Evolutionary conservation across 1,140 invertebrate species (phyloP), one percentile per base, ranked within the genome.

Genomic region (Aplysia californica): DNA sequence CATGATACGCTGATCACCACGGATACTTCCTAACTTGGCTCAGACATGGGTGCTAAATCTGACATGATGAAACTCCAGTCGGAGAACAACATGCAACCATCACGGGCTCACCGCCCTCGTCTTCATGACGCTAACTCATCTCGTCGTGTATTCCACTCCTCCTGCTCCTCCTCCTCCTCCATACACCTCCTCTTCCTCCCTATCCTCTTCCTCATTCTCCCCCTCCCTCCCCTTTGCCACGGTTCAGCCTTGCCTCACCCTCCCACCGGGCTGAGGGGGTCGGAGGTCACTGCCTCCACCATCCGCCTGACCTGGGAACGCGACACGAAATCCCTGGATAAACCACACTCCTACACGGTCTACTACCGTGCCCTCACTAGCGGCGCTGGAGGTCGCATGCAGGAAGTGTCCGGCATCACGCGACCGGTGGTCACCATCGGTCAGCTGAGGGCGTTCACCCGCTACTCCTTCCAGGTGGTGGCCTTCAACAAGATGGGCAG

Each of bases 401-500:
- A 71, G 81, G 96, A 98, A 88, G 96, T 98, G 83, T 95, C 94
- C 36, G 96, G 96, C 36, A 95, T 98, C 79, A 96, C 95, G 78
- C 96, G 95, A 31, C 95, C 95, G 92, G 96, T 96, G 90, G 97
- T 97, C 90, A 94, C 95, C 36, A 95, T 98, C 36, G 92, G 94
- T 61, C 94, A 94, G 80, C 91, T 98, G 21, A 96, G 95, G 70
- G 96, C 97, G 1, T 98, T 97, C 89, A 98, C 97, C 0, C 96
- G 76, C 86, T 99, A 99, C 91, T 96, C 98, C 89, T 96, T 99
- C 91, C 95, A 94, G 88, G 95, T 99, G 75, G 95, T 97, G 78
- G 97, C 97, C 23, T 96, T 97, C 23, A 98, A 98, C 91, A 94
- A 94, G 85, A 95, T 97, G 82, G 98, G 97, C 44, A 92, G 96